Conservation (phyloP, 2,888 invertebrate species). For the Lepidochitona cinerea region DNA sequence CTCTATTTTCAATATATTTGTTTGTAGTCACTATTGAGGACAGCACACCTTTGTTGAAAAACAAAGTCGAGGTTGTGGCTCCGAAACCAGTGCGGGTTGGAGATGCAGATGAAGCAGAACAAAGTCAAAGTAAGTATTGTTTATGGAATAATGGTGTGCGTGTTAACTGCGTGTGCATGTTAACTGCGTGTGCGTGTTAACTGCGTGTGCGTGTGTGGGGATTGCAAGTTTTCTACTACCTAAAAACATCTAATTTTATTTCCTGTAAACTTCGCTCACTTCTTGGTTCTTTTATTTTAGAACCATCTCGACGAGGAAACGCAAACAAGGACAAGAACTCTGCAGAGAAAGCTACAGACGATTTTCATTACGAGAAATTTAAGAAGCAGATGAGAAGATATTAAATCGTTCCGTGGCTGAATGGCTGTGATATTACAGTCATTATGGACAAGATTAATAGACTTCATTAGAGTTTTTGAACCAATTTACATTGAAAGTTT, state of each 20-base stretch:
- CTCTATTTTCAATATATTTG: too few species aligned
- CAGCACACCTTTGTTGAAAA: slow-evolving; percentile 51
- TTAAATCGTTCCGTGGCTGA: too few species aligned
- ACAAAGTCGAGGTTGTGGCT: slow-evolving; percentile 44
- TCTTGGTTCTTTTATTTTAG: background rate
- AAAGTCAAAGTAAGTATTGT: background rate
- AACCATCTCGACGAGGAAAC: background rate
- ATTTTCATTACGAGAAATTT: slow-evolving; percentile 96
- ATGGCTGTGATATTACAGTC: too few species aligned
- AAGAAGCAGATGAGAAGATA: slow-evolving; percentile 93
- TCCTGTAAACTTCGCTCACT: too few species aligned
- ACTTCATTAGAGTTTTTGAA: too few species aligned
- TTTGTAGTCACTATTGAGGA: slow-evolving; percentile 91
- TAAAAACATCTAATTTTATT: too few species aligned
- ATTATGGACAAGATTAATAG: too few species aligned
- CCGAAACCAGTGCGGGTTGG: slow-evolving; percentile 61
- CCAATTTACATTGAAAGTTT: too few species aligned
- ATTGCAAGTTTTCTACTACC: background rate
- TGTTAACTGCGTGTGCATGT: too few species aligned
- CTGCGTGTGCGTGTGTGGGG: too few species aligned
- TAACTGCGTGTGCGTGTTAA: too few species aligned
- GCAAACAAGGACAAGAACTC: slow-evolving; percentile 20
- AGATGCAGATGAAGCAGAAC: slow-evolving; percentile 40
- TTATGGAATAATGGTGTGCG: too few species aligned
- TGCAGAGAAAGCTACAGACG: slow-evolving; percentile 91